Evolutionary conservation across 2,888 invertebrate genomes (phyloP).

Genomic region (Coelopa pilipes): DNA sequence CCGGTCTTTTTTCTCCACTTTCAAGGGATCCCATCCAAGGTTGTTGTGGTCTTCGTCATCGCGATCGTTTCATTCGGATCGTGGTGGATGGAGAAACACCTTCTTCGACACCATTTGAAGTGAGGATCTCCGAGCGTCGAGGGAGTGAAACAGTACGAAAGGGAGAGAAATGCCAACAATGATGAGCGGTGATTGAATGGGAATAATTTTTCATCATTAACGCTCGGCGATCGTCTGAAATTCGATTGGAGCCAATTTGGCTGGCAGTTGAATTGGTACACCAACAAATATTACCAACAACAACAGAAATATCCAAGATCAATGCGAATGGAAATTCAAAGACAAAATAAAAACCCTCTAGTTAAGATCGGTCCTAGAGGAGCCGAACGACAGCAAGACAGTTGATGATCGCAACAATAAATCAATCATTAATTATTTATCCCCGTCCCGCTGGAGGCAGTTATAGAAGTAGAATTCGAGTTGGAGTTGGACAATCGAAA

Average conservation of each 20-base stretch:
- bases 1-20: too few species aligned
- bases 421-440: conserved; percentile 54
- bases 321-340: too few species aligned
- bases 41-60: too few species aligned
- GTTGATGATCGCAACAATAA: conserved; percentile 51
- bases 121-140: not conserved
- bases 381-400: conserved; percentile 16
- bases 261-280: conserved; percentile 25
- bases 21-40: too few species aligned
- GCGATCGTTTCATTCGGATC: too few species aligned
- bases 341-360: not conserved
- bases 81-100: too few species aligned
- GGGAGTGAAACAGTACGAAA: not conserved
- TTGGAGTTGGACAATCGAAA: conserved; percentile 20
- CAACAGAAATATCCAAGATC: too few species aligned
- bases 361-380: conserved; percentile 5
- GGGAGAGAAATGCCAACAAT: not conserved
- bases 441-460: not conserved
- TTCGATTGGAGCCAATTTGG: conserved; percentile 30
- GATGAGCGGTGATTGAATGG: conserved; percentile 46
- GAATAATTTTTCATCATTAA: conserved; percentile 60
- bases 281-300: not conserved
- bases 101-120: conserved; percentile 42
- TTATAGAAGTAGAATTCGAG: not conserved
- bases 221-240: not conserved